Percentiles rank a stretch among this genome's conserved stretches.
phyloP scores from a whole-genome alignment of 2,113 vertebrate species.

The Astatoreochromis straeleni region DNA sequence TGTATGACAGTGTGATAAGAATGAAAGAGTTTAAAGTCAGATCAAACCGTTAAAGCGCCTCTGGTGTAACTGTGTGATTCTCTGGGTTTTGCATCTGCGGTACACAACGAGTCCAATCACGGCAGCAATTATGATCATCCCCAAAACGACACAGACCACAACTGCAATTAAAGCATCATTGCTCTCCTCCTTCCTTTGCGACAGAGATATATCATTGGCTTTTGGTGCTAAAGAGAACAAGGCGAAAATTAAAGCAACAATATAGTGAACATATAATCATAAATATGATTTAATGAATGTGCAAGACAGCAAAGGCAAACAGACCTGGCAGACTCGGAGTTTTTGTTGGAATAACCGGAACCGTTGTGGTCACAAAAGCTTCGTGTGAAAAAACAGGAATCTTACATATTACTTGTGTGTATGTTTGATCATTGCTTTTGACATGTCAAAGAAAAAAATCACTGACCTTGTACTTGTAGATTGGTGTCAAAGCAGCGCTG shows the following conservation, averaged over 20 bases:
- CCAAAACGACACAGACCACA: not conserved
- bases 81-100: not conserved
- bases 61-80: not conserved
- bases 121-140: not conserved
- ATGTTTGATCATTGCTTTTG: not conserved
- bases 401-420: not conserved
- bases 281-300: not conserved
- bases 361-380: not conserved
- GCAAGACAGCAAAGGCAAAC: not conserved
- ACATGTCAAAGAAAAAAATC: not conserved
- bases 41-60: not conserved
- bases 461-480: constrained; percentile 34
- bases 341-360: not conserved
- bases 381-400: not conserved
- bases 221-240: not conserved
- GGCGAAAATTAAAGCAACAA: not conserved
- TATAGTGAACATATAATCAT: not conserved
- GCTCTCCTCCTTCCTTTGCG: not conserved
- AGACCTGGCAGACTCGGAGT: not conserved
- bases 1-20: not conserved
- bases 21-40: not conserved
- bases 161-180: not conserved
- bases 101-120: not conserved
- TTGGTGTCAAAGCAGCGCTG: constrained; percentile 20
- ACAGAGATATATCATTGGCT: rapidly evolving